phyloP scores from a whole-genome alignment of 2,113 vertebrate species.

The Nesogale talazaci region DNA sequence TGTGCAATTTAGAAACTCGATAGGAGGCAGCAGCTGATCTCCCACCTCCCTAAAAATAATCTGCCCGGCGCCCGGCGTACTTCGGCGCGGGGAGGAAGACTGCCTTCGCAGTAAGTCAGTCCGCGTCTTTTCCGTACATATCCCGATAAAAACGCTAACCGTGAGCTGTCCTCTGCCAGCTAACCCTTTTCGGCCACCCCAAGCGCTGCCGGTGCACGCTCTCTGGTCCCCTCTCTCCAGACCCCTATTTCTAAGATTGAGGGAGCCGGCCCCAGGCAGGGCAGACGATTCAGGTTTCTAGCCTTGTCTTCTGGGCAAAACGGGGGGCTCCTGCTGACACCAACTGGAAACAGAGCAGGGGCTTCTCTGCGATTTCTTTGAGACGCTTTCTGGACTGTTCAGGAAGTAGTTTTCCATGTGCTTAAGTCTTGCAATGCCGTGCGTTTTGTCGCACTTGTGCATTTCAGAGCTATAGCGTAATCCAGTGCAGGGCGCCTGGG shows the following conservation, averaged over 20 bases:
- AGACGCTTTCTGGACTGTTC: background rate
- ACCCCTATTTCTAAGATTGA: slow-evolving; percentile 7
- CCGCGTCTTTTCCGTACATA: slow-evolving; percentile 20
- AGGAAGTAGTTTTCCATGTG: slow-evolving; percentile 7
- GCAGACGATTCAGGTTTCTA: slow-evolving; percentile 55
- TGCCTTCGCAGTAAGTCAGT: slow-evolving; percentile 78
- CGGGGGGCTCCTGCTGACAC: background rate
- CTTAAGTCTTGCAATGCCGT: slow-evolving; percentile 34
- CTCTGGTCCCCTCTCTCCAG: background rate
- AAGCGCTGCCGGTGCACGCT: slow-evolving; percentile 60
- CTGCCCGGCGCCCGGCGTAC: slow-evolving; percentile 77
- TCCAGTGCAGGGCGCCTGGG: slow-evolving; percentile 23
- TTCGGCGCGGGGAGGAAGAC: slow-evolving; percentile 74
- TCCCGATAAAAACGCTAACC: slow-evolving; percentile 53
- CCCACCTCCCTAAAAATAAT: slow-evolving; percentile 96
- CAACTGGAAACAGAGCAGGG: background rate
- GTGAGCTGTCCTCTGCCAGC: slow-evolving; percentile 73
- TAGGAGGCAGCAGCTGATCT: slow-evolving; percentile 94
- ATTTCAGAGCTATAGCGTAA: slow-evolving; percentile 34
- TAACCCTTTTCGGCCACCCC: slow-evolving; percentile 61
- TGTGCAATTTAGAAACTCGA: slow-evolving; percentile 89
- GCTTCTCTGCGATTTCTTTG: background rate
- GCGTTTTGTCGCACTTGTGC: slow-evolving; percentile 40
- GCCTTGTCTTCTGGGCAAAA: background rate
- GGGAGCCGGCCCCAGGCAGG: background rate